Percentiles rank a stretch among this genome's conserved stretches.
These are phyloP conservation scores for Sphyrna mokarran DNA, from an alignment of 2,113 vertebrate genomes.

Conservation along the genomic window DNA sequence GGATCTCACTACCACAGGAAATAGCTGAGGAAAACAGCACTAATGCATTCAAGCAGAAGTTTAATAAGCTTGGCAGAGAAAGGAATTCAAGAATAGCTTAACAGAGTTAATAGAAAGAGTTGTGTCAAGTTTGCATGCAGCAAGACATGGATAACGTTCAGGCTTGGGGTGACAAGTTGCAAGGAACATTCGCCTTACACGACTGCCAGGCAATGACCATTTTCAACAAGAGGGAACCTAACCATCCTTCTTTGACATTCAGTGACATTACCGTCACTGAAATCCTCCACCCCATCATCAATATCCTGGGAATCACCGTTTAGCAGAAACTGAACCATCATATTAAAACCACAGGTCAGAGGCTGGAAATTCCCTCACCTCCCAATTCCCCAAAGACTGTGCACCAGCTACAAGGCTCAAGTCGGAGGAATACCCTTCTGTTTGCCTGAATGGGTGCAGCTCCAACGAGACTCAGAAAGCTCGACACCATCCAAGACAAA, in stretches of 20 bases:
- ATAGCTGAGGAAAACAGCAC: neutral
- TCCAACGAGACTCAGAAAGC: neutral
- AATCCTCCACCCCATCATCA: neutral
- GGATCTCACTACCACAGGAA: neutral
- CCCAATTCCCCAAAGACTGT: neutral
- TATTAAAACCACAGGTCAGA: neutral
- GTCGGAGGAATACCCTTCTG: neutral
- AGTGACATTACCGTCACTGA: too few relatives aligned
- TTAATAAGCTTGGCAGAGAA: neutral
- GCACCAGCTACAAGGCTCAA: neutral
- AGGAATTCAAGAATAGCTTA: neutral
- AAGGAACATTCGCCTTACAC: neutral
- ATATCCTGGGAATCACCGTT: neutral
- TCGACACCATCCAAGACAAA: neutral
- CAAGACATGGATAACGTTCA: neutral
- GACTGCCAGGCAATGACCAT: neutral
- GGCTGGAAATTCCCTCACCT: neutral
- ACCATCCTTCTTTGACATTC: neutral
- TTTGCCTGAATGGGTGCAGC: neutral
- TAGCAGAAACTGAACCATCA: neutral
- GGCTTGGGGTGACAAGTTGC: neutral
- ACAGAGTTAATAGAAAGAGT: neutral
- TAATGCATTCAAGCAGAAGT: neutral
- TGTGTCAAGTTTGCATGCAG: too few relatives aligned
- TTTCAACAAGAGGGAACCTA: neutral